Percentiles rank a stretch among this genome's conserved stretches.
phyloP scores from a whole-genome alignment of 2,797 vertebrate genomes.

The Gymnothorax javanicus region DNA sequence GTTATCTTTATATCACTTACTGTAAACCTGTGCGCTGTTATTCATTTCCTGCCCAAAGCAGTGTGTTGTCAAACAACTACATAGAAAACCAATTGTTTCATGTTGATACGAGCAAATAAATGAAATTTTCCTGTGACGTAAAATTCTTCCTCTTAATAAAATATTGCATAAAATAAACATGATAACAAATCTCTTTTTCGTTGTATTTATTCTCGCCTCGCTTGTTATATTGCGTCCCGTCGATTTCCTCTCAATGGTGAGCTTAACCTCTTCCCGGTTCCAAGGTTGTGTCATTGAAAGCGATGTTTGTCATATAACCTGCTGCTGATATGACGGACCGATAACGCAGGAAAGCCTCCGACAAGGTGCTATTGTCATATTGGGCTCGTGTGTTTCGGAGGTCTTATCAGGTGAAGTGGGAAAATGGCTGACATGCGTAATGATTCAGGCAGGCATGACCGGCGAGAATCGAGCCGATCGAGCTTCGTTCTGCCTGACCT shows the following conservation, averaged over 20 bases:
- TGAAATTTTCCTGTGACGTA: not conserved
- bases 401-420: not conserved
- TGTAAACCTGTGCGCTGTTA: not conserved
- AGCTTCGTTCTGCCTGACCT: constrained; percentile 62
- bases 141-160: not conserved
- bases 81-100: not conserved
- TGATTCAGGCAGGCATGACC: not conserved
- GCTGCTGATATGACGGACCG: not conserved
- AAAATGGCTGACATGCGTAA: not conserved
- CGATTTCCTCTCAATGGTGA: not conserved
- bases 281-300: not conserved
- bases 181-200: not conserved
- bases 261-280: not conserved
- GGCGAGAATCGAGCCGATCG: constrained; percentile 35
- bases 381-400: not conserved
- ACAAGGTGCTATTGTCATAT: not conserved
- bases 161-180: not conserved
- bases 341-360: not conserved
- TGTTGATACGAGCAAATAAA: not conserved
- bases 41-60: not conserved
- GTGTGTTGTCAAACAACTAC: not conserved
- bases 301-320: not conserved
- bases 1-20: not conserved
- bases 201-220: not conserved
- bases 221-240: not conserved